Percentiles rank a stretch among this genome's conserved stretches.
These are phyloP conservation scores for Empidonax alnorum DNA, from an alignment of 2,113 vertebrate species.

Conservation along the genomic window DNA sequence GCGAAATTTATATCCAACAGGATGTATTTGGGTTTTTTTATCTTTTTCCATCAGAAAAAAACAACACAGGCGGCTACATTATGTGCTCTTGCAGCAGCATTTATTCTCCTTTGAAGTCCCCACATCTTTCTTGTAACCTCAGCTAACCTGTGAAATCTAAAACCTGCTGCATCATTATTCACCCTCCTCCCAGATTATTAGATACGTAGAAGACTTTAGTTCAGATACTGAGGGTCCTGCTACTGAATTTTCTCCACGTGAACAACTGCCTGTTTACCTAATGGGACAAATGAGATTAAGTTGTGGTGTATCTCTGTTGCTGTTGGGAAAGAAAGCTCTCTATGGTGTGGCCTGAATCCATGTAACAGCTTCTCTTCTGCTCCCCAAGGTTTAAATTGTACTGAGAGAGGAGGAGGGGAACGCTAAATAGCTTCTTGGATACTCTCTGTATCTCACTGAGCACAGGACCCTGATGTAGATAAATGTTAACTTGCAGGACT, in stretches of 20 bases:
- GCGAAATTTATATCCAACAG: background rate
- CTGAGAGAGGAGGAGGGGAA: background rate
- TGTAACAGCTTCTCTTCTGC: background rate
- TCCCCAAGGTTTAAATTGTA: background rate
- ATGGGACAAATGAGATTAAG: background rate
- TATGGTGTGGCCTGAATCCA: background rate
- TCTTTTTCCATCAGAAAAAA: background rate
- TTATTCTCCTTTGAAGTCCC: background rate
- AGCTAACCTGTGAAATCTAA: background rate
- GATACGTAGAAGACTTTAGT: background rate
- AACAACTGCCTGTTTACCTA: background rate
- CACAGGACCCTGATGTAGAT: no score
- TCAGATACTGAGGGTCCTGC: background rate
- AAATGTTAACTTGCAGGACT: no score
- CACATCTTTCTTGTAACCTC: background rate
- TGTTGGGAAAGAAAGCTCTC: background rate
- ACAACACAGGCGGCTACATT: background rate
- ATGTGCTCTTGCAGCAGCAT: background rate
- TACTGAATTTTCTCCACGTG: background rate
- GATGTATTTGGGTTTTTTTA: background rate
- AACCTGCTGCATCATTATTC: background rate
- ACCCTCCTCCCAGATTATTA: background rate
- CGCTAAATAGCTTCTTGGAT: background rate
- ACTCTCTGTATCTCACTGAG: background rate
- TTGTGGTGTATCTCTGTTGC: background rate